A percentile compares a stretch with the other conserved stretches of the same genome.
These are phyloP conservation scores for Diabrotica virgifera DNA, from an alignment of 1,140 invertebrate genomes.

Conservation along the genomic window DNA sequence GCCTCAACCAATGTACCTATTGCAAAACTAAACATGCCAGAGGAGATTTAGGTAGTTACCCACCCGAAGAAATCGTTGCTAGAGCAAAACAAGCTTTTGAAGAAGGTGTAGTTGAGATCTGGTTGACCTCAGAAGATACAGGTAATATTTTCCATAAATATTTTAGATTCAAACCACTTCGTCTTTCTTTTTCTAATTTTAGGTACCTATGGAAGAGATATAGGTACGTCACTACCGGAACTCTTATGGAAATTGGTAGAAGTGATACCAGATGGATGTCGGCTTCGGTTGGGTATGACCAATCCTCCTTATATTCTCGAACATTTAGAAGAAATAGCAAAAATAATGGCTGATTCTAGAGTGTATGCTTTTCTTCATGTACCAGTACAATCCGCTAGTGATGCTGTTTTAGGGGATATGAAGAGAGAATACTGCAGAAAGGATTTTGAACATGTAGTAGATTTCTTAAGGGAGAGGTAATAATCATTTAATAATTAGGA, in stretches of 20 bases:
- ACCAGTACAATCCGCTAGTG: conserved; percentile 95
- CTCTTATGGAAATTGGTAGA: conserved; percentile 84
- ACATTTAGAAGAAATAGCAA: conserved; percentile 87
- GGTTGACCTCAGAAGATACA: conserved; percentile 97
- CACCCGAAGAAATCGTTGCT: conserved; percentile 76
- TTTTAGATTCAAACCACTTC: neutral
- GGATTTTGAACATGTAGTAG: conserved; percentile 88
- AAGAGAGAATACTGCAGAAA: conserved; percentile 87
- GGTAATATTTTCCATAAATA: conserved; percentile 49
- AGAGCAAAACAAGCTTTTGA: conserved; percentile 79
- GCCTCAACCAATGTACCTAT: conserved; percentile 97
- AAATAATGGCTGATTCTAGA: conserved; percentile 82
- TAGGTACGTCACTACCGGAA: conserved; percentile 83
- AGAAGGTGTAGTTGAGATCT: conserved; percentile 96
- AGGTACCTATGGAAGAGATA: conserved; percentile 93
- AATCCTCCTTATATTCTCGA: conserved; percentile 98
- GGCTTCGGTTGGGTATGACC: conserved; percentile 91
- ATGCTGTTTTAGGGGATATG: conserved; percentile 93
- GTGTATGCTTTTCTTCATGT: conserved; percentile 97
- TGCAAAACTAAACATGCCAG: conserved; percentile 98
- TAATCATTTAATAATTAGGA: too few relatives aligned
- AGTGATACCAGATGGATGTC: conserved; percentile 87
- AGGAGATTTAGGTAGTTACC: conserved; percentile 93
- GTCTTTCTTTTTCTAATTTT: conserved; percentile 14
- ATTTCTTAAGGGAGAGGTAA: conserved; percentile 75